Conservation (phyloP, 2,797 vertebrate species). For the Lithobates pipiens region DNA sequence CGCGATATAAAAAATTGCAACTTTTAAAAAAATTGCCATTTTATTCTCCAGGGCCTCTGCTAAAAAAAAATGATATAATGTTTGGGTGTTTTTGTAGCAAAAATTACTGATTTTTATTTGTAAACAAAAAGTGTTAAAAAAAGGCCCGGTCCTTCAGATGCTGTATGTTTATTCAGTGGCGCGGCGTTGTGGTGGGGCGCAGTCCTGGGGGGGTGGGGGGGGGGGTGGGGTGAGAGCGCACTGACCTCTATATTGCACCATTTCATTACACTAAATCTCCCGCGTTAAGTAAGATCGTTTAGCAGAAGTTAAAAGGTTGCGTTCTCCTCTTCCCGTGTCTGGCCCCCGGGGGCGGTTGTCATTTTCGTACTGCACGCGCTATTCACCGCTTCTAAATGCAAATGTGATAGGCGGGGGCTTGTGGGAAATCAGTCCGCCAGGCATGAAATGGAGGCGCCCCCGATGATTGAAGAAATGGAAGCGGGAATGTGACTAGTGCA, state of each 20-base stretch:
- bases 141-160: too few species aligned
- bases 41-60: too few species aligned
- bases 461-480: neutral
- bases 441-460: neutral
- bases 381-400: conserved; percentile 6
- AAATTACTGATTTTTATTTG: too few species aligned
- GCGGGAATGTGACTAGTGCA: neutral
- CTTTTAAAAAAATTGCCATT: too few species aligned
- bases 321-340: neutral
- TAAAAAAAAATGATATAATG: too few species aligned
- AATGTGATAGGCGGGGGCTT: neutral
- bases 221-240: neutral
- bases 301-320: neutral
- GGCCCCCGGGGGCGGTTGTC: neutral
- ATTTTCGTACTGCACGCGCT: neutral
- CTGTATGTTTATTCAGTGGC: neutral
- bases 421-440: neutral
- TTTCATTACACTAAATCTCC: neutral
- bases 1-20: too few species aligned
- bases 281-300: neutral
- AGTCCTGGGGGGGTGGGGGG: neutral
- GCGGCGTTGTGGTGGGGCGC: neutral
- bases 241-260: neutral
- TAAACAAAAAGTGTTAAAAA: too few species aligned
- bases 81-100: too few species aligned